Base-by-base conservation (phyloP, 2,113 vertebrate species). In the Cavia porcellus region DNA sequence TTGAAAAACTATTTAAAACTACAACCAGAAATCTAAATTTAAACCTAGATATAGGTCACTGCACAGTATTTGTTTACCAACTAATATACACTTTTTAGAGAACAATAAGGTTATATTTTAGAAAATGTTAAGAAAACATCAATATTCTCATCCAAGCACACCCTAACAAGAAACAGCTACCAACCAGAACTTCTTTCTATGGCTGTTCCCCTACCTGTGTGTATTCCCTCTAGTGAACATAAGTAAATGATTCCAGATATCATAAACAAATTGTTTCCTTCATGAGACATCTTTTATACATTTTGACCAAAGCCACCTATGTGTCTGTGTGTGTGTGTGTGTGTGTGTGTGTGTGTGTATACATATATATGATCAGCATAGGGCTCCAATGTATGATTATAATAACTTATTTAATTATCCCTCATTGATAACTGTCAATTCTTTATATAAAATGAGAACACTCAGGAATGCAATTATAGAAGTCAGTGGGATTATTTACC, bases 391-490 rank as follows among this genome's bases (percentile, higher is more conserved):
- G 28, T 11, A 0, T 30, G 9, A 5, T 3, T 38, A 20, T 3
- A 20, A 10, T 66, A 30, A 77, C 24, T 79, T 59, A 45, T 45
- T 42, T 74, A 20, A 82, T 35, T 75, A 35, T 2, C 6, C 30
- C 1, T n/a, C 35, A 8, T 0, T 8, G 35, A 9, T 20, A 7
- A 61, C 11, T 52, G 32, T 52, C 45, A 25, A 0, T 45, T 38
- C 88, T 86, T 89, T 61, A 66, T 55, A 35, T 30, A 28, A 38
- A 28, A 38, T 0, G 24, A 52, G 52, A 77, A 75, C 24, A 32
- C 25, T 45, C 32, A 35, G 14, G 5, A 17, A 75, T 7, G 5
- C 4, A 66, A 0, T 7, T 57, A 4, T 13, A 5, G 45, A 19
- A 10, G 45, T 72, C 8, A 20, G 3, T 45, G 22, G 35, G 7